Evolutionary conservation across 2,797 vertebrate genomes (phyloP), one percentile per base, ranked within the genome.

Genomic region (Aphelocoma californica): DNA sequence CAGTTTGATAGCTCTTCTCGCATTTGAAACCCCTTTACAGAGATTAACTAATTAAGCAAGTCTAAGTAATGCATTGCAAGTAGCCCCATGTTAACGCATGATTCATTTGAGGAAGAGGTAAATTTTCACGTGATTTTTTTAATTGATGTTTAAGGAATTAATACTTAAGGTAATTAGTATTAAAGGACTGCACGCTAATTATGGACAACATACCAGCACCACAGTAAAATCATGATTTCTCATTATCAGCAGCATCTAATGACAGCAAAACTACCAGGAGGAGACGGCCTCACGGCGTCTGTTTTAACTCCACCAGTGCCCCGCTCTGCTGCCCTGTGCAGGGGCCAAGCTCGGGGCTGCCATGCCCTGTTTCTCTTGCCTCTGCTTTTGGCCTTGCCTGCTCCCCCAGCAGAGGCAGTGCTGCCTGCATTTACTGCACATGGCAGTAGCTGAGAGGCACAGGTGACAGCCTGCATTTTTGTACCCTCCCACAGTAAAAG

Each of bases 31-130:
- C 83, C 81, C 92, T 95, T 94, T 90, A 74, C 81, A 95, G 72
- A 95, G 86, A 92, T 92, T 91, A 95, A 92, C 86, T 95, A 96
- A 95, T 95, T 94, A 96, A 79, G 93, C 75, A 94, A 71, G 60
- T 74, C 86, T 85, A 86, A 94, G 86, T 74, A 91, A 78, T 78
- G 89, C 79, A 85, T 60, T 89, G 54, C 78, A 94, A 96, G 84
- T 80, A 93, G 72, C 78, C 83, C 86, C 32, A 7, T 54, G 81
- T 90, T 92, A 95, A 71, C 65, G 89, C 57, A 71, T 62, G 51
- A 92, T 57, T 95, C 48, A 40, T 85, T 85, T 87, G 83, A 92
- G 88, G 88, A 87, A 95, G 86, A 92, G 61, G 88, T 95, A 92
- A 71, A 82, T 93, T 93, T 94, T 92, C 90, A 96, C 5, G 6